Evolutionary conservation across 2,888 invertebrate genomes (phyloP), one percentile per base, ranked within the genome.

Genomic region (Drosophila anomalata): DNA sequence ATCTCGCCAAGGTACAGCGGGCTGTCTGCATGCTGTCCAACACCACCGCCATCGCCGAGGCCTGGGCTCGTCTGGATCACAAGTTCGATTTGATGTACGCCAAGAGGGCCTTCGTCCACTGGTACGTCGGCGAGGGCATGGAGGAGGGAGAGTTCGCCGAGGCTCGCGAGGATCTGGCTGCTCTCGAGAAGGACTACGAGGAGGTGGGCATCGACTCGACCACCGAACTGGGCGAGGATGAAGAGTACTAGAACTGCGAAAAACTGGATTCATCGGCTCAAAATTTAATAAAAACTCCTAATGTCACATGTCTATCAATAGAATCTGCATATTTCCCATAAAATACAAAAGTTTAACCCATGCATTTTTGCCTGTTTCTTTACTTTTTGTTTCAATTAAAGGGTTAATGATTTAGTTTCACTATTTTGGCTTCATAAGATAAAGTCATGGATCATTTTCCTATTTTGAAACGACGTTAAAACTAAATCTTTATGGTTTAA

Each of bases 21-120:
- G 98, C 98, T 12, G 98, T 98, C 8, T 98, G 98, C 94, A 98
- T 98, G 98, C 92, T 98, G 91, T 97, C 97, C 88, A 98, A 98
- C 92, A 98, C 98, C 51, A 98, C 98, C 0, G 98, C 98, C 76
- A 98, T 98, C 89, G 98, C 97, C 3, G 98, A 98, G 91, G 98
- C 98, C 31, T 98, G 98, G 98, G 97, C 97, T 58, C 94, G 97
- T 82, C 93, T 98, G 68, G 97, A 98, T 92, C 97, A 97, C 92
- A 98, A 98, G 91, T 98, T 98, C 91, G 98, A 98, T 92, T 92
- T 98, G 86, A 98, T 98, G 97, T 98, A 97, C 92, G 96, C 97
- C 41, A 98, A 98, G 92, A 94, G 98, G 71, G 98, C 98, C 3
- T 98, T 98, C 91, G 97, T 98, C 17, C 98, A 98, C 92, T 98